Evolutionary conservation across 2,888 invertebrate species (phyloP), one percentile per base, ranked within the genome.

Genomic region (Xanthia icteritia): DNA sequence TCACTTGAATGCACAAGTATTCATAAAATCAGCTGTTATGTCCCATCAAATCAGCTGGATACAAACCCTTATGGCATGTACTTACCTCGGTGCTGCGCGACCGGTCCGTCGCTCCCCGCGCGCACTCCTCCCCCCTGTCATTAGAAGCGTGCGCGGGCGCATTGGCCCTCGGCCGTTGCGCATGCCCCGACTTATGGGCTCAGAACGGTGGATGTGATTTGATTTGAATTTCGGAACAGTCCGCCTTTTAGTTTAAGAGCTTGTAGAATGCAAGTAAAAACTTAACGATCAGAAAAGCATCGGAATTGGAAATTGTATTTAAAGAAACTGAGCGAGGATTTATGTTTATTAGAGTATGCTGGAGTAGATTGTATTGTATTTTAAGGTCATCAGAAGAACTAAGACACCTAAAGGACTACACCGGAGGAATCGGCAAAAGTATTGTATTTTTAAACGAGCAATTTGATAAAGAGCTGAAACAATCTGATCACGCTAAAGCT

Each of bases 101-200:
- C 96, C 95, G 95, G 95, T 95, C 91, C 89, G 95, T 94, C 91
- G 90, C 90, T 88, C 92, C 89, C 90, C 88, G 90, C 92, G 90
- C 91, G 80, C 90, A 77, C 86, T 87, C 84, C 81, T 85, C 92
- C 90, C 85, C 87, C 91, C 93, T 92, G 94, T 94, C 95, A 95
- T 96, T 96, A 96, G 96, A 95, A 95, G 95, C 92, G 91, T 92
- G 93, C 96, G 95, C 96, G 93, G 92, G 95, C 96, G 96, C 96
- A 96, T 94, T 95, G 96, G 95, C 96, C 96, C 95, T 94, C 93
- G 90, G 90, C 91, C 90, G 90, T 88, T 90, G 90, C 87, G 92
- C 92, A 91, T 89, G 92, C 92, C 89, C 90, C 91, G 90, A 90
- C 92, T 90, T 90, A 90, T 89, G 89, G 88, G 89, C 91, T 90